Base-by-base conservation (phyloP, 1,140 invertebrate species). In the Andricus grossulariae region DNA sequence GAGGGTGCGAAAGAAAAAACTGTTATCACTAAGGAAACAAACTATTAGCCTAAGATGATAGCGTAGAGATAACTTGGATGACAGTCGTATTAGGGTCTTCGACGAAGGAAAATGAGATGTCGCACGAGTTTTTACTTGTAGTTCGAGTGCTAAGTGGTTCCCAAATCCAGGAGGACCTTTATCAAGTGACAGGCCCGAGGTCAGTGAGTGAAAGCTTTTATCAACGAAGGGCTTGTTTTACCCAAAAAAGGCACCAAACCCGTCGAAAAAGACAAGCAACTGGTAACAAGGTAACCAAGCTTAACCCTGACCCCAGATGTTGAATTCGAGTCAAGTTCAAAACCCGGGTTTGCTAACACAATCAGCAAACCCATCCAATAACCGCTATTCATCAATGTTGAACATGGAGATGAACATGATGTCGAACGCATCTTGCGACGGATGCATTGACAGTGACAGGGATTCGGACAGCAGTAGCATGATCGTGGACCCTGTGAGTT, bases 1-100 rank as follows among this genome's bases (percentile, higher is more conserved):
- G 71, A 75, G 39, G 72, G 77, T 50, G 50, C 71, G 84, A 80
- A 80, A 76, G n/a, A 82, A 85, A 86, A 83, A 84, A 73, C 32
- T 80, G 76, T 91, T 90, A 90, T 91, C 89, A 80, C 83, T 89
- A 88, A 87, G 89, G 85, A 90, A 90, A 91, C 88, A 90, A 88
- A 89, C 89, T 91, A 91, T 91, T 90, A 89, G 84, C 88, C 83
- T 86, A 87, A 90, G 89, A 88, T 90, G 90, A 89, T 90, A 91
- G 81, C 80, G 76, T 71, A 74, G 81, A 86, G 88, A 83, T 83
- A 86, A 84, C 76, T 84, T 54, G 79, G 82, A 85, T 84, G 85
- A 82, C 84, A 89, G 87, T 82, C 80, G 81, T 71, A 76, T 78
- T 80, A 77, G 76, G 75, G 76, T 82, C 77, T 80, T 75, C 73